Percentiles rank a stretch among this genome's conserved stretches.
Conservation (phyloP, 1,140 invertebrate species). For the Musca domestica region DNA sequence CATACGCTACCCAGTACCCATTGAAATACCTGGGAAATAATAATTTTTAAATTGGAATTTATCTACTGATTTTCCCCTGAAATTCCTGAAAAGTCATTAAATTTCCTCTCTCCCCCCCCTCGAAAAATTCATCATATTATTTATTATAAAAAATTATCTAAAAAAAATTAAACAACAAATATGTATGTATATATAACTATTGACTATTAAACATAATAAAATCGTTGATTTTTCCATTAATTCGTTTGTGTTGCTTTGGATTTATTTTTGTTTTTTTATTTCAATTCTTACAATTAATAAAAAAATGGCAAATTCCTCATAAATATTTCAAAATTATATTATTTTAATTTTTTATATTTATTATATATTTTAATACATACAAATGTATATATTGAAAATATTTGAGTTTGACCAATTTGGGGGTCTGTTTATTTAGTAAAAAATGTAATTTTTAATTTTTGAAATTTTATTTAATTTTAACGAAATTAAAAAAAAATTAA, state of each 20-base stretch:
- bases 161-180: background rate
- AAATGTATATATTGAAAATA: background rate
- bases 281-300: background rate
- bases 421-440: too few relatives aligned
- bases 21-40: background rate
- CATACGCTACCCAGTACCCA: too few relatives aligned
- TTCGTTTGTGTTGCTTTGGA: constrained; percentile 7
- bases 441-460: too few relatives aligned
- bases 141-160: constrained; percentile 13
- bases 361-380: background rate
- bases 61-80: background rate
- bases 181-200: background rate
- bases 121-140: background rate
- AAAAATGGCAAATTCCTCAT: background rate
- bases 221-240: constrained; percentile 17
- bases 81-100: too few relatives aligned
- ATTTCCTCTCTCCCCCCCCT: background rate
- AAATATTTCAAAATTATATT: background rate
- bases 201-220: constrained; percentile 10
- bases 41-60: background rate
- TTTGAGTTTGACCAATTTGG: too few relatives aligned
- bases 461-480: background rate
- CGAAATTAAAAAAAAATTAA: background rate
- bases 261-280: background rate
- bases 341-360: background rate